Evolutionary conservation across 2,113 vertebrate species (phyloP).

Genomic region (Mungos mungo): DNA sequence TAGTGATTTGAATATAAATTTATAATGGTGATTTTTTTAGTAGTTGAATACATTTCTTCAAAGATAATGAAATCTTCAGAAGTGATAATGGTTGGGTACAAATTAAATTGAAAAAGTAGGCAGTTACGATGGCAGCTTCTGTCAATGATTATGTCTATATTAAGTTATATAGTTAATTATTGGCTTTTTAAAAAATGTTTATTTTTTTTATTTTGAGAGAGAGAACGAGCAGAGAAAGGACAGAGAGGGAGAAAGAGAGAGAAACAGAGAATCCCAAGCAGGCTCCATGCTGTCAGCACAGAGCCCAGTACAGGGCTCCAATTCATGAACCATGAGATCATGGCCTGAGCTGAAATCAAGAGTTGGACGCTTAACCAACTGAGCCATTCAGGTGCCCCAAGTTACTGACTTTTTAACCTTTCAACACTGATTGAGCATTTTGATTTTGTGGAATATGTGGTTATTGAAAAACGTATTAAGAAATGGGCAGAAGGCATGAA

Average conservation of each 20-base stretch:
- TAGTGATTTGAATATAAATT: neutral
- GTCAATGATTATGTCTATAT: neutral
- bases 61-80: conserved; percentile 13
- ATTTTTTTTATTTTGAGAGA: too few relatives aligned
- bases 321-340: too few relatives aligned
- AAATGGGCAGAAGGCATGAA: too few relatives aligned
- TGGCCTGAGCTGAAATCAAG: too few relatives aligned
- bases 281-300: too few relatives aligned
- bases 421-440: neutral
- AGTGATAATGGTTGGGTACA: neutral
- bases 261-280: too few relatives aligned
- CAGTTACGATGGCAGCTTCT: neutral
- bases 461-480: neutral
- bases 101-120: conserved; percentile 3
- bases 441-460: neutral
- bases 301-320: too few relatives aligned
- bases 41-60: neutral
- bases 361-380: too few relatives aligned
- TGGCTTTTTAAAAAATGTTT: neutral
- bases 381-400: neutral
- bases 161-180: neutral
- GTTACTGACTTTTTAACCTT: neutral
- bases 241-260: too few relatives aligned
- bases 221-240: too few relatives aligned
- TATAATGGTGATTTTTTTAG: neutral